Conservation (phyloP, 2,797 vertebrate species). For the Sparidentex hasta region DNA sequence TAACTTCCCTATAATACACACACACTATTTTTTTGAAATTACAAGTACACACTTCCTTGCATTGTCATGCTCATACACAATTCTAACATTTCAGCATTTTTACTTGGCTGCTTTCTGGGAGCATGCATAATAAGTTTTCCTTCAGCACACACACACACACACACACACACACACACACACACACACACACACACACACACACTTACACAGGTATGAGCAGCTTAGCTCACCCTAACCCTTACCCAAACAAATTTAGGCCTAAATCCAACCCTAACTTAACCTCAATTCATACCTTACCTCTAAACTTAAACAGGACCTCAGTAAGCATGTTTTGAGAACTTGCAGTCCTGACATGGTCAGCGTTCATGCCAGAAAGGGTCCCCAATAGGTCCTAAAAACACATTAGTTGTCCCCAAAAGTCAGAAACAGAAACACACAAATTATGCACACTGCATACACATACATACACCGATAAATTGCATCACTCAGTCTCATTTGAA, state of each 20-base stretch:
- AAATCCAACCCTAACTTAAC: no score
- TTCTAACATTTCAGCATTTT: slow-evolving; percentile 3
- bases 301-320: no score
- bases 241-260: no score
- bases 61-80: background rate
- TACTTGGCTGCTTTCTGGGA: background rate
- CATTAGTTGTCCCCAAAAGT: no score
- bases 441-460: background rate
- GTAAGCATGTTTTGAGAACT: no score
- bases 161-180: no score
- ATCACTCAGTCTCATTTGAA: slow-evolving; percentile 27
- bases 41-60: slow-evolving; percentile 1
- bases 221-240: no score
- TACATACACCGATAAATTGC: background rate
- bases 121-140: background rate
- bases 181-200: background rate
- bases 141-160: background rate
- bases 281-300: no score
- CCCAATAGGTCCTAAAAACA: no score
- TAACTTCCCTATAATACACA: background rate
- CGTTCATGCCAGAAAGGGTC: no score
- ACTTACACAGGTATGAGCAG: no score
- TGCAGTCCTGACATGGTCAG: no score
- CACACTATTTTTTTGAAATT: slow-evolving; percentile 5
- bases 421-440: background rate